Conservation (phyloP, 2,888 invertebrate species). For the Microplitis deprimator region DNA sequence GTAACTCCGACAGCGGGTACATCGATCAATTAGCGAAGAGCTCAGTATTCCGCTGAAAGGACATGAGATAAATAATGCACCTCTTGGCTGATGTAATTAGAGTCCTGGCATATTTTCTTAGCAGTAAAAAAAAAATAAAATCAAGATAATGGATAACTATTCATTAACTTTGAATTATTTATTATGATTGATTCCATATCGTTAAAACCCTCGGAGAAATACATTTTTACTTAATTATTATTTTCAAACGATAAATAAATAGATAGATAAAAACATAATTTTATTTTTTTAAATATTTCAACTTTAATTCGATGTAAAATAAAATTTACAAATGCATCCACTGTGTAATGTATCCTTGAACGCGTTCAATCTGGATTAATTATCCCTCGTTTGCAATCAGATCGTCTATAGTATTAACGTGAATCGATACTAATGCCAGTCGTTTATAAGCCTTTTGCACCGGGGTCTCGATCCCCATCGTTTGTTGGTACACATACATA, state of each 20-base stretch:
- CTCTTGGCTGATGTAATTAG: slow-evolving; percentile 7
- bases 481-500: slow-evolving; percentile 28
- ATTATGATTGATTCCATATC: neutral
- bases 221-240: neutral
- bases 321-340: neutral
- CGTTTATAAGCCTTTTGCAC: slow-evolving; percentile 46
- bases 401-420: slow-evolving; percentile 46
- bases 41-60: slow-evolving; percentile 45
- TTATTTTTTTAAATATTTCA: neutral
- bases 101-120: neutral
- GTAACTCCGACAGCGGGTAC: slow-evolving; percentile 40
- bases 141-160: slow-evolving; percentile 1
- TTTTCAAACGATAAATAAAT: neutral
- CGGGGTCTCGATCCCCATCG: slow-evolving; percentile 17
- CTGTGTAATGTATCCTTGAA: neutral
- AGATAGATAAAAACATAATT: neutral
- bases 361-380: slow-evolving; percentile 42
- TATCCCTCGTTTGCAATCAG: slow-evolving; percentile 50
- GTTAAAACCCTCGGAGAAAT: neutral
- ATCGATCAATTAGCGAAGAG: slow-evolving; percentile 50
- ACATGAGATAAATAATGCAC: slow-evolving; percentile 33
- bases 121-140: neutral
- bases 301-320: neutral
- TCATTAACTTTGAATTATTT: neutral
- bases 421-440: slow-evolving; percentile 49